Base-by-base conservation (phyloP, 2,797 vertebrate genomes). In the Sciaenops ocellatus region DNA sequence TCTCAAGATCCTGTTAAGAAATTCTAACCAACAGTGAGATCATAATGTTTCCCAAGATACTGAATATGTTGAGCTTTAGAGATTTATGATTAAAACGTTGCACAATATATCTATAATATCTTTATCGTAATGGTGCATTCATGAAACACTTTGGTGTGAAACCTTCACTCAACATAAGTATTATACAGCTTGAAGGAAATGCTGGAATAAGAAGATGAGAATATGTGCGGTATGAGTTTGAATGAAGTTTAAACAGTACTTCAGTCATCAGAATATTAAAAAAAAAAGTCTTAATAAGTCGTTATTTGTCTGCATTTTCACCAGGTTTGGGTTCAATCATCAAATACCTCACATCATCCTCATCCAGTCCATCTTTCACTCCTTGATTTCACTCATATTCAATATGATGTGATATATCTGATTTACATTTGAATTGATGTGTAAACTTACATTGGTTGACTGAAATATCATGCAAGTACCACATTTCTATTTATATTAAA, bases 391-490 rank as follows among this genome's bases (percentile, higher is more conserved):
- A 46, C 3, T 18, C 9, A n/a, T 38, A n/a, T 50, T 50, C 9
- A 17, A 57, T 44, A 22, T 78, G 52, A 22, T 34, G 13, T 22
- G 51, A 64, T 42, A 22, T 22, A 15, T 28, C 6, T 22, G 11
- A 51, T 61, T 54, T 54, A 60, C 4, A 38, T 66, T 72, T 67
- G 3, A 57, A 38, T 22, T 47, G 13, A 48, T 42, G 15, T 51
- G 50, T 46, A 46, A 44, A 66, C 51, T 30, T 55, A 8, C 8
- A 38, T 10, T 55, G 16, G 4, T 4, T 46, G 38, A 52, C 11
- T 46, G 26, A 55, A 62, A 47, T 20, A n/a, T 59, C 4, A 59
- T 48, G 8, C 6, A 30, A 44, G 17, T 47, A 30, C 1, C 50
- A 57, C 9, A 42, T 71, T 63, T 12, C 1, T 41, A 28, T 55